Base-by-base conservation (phyloP, 2,113 vertebrate species). In the Marmota flaviventris region DNA sequence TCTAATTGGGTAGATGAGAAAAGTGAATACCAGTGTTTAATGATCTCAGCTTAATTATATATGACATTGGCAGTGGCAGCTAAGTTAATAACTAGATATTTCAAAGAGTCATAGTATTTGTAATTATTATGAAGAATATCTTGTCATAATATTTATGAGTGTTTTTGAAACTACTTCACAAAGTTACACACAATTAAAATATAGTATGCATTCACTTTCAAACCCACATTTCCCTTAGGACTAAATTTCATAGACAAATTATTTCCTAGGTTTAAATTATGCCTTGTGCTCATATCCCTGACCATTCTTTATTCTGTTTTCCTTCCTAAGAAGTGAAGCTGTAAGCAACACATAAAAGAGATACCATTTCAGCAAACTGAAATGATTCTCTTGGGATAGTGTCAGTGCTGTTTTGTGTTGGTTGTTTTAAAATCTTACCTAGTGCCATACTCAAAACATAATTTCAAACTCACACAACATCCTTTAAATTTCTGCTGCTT, bases 11-110 rank as follows among this genome's bases (percentile, higher is more conserved):
- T 89, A 37, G 18, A 45, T 48, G n/a, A 97, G 27, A 45, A 88
- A 96, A 95, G 13, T 69, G 29, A 90, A 96, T 93, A 79, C 81
- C 45, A 89, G 13, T 4, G 0, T 93, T 97, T 76, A 92, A n/a
- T 14, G 88, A 95, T 90, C 96, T 93, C 45, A 79, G 69, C 87
- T 91, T 96, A 96, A 97, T 97, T 98, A 92, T 95, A 92, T 85
- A 75, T 79, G 93, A 96, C 85, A 86, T 72, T 85, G 87, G 94
- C 78, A 96, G 81, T 94, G 86, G 34, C 48, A 94, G 85, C 25
- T 37, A 92, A 97, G 83, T 48, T 73, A 97, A 94, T 91, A 93
- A 94, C 18, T 77, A 96, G 27, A 69, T 91, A 94, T 97, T 97
- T 97, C 89, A 84, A 96, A 76, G 37, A 93, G 63, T 83, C 82